These are phyloP conservation scores for Rattus rattus DNA, from an alignment of 2,113 vertebrate species.

Conservation along the genomic window DNA sequence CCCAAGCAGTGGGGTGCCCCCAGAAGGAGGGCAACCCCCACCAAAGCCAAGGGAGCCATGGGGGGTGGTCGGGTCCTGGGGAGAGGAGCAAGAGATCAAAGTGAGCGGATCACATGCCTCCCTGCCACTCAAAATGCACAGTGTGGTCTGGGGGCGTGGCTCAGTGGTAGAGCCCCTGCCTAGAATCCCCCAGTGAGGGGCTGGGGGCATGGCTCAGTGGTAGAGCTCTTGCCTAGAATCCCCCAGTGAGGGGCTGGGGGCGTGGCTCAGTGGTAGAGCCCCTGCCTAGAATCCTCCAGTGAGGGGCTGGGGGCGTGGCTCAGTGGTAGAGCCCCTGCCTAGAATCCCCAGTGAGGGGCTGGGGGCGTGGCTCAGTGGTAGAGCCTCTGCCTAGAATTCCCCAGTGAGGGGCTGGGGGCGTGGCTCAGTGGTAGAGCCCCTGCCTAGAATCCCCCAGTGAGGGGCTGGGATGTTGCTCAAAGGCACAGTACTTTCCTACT, in stretches of 20 bases:
- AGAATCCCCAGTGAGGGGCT: no score
- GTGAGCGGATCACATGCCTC: neutral
- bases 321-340: neutral
- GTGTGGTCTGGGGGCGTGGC: neutral
- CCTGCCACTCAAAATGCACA: neutral
- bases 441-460: neutral
- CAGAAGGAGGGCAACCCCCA: constrained; percentile 70
- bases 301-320: neutral
- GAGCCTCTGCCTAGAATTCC: neutral
- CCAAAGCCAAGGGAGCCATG: constrained; percentile 77
- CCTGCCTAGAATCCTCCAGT: neutral
- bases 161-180: neutral
- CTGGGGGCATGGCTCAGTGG: neutral
- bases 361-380: neutral
- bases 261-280: no score
- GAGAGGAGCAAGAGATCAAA: neutral
- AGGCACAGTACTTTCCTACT: no score
- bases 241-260: neutral
- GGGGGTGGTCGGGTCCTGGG: constrained; percentile 40
- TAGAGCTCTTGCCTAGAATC: neutral
- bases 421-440: neutral
- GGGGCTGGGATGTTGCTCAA: neutral
- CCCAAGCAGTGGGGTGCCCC: constrained; percentile 64
- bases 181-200: neutral
- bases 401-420: neutral